Percentiles rank a stretch among this genome's conserved stretches.
phyloP scores from a whole-genome alignment of 2,113 vertebrate genomes.

The Malurus alboscapulatus region DNA sequence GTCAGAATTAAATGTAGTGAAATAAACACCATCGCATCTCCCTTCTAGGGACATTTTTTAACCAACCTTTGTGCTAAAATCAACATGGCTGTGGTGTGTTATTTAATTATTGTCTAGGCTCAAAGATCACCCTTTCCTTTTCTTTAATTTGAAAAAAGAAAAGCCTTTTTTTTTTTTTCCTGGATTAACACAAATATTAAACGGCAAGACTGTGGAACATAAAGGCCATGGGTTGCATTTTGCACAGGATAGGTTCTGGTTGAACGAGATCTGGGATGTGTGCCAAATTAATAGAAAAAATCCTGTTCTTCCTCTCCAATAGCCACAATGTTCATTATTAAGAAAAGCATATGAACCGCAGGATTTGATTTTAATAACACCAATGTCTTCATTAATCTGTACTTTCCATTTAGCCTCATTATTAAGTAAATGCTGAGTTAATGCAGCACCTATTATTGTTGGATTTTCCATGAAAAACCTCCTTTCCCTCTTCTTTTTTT shows the following conservation, averaged over 20 bases:
- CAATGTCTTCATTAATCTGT: constrained; percentile 89
- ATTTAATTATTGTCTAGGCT: constrained; percentile 63
- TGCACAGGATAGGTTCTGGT: constrained; percentile 90
- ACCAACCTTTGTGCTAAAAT: constrained; percentile 19
- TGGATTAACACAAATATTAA: constrained; percentile 75
- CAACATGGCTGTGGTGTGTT: background rate
- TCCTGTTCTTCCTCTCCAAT: constrained; percentile 88
- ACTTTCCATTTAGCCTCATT: constrained; percentile 82
- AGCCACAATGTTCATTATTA: constrained; percentile 90
- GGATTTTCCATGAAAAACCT: constrained; percentile 75
- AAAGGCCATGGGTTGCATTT: constrained; percentile 87
- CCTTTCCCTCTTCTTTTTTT: constrained; percentile 66
- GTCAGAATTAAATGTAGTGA: background rate
- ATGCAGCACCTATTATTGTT: constrained; percentile 75
- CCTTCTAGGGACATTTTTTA: constrained; percentile 2
- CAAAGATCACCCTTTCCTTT: constrained; percentile 51
- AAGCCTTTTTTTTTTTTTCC: constrained; percentile 52
- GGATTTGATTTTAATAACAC: constrained; percentile 96
- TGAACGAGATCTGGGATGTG: constrained; percentile 93
- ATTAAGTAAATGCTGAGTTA: constrained; percentile 80
- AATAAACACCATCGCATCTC: constrained; percentile 3
- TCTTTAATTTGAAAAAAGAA: constrained; percentile 50
- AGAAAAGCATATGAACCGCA: constrained; percentile 85
- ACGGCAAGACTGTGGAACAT: constrained; percentile 75
- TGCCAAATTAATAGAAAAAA: constrained; percentile 96